A percentile compares a stretch with the other conserved stretches of the same genome.
Conservation (phyloP, 2,797 vertebrate genomes). For the Capromys pilorides region DNA sequence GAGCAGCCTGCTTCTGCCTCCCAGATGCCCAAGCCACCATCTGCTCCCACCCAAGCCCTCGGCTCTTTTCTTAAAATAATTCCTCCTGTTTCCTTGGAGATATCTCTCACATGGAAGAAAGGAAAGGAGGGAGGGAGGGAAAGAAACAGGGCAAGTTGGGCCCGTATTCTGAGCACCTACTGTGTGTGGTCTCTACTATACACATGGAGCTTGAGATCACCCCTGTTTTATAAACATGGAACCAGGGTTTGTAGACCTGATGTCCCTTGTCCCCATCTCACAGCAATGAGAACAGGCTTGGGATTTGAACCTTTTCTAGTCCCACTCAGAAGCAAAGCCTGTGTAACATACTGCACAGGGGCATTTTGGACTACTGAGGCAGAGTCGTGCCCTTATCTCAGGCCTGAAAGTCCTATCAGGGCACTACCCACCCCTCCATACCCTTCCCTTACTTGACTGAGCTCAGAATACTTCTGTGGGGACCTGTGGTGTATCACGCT, state of each 20-base stretch:
- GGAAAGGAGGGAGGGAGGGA: background rate
- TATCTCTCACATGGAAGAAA: slow-evolving; percentile 72
- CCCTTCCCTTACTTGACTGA: background rate
- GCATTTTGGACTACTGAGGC: background rate
- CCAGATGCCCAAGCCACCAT: slow-evolving; percentile 76
- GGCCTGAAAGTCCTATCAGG: background rate
- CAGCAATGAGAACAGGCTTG: background rate
- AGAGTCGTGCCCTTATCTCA: background rate
- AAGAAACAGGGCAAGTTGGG: background rate
- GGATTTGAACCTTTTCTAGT: background rate
- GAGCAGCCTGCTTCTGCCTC: slow-evolving; percentile 71
- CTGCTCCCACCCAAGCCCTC: slow-evolving; percentile 73
- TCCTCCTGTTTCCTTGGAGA: slow-evolving; percentile 79
- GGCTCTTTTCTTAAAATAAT: slow-evolving; percentile 79
- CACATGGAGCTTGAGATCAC: background rate
- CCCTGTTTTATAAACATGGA: background rate
- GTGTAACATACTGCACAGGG: background rate
- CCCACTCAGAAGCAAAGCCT: background rate
- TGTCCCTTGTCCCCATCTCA: background rate
- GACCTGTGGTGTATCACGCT: background rate
- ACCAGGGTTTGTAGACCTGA: background rate
- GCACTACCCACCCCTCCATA: background rate
- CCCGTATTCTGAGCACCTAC: slow-evolving; percentile 63
- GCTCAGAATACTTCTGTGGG: background rate
- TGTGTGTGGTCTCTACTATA: slow-evolving; percentile 22